Conservation (phyloP, 2,797 vertebrate species). For the Gambusia yucatana region DNA sequence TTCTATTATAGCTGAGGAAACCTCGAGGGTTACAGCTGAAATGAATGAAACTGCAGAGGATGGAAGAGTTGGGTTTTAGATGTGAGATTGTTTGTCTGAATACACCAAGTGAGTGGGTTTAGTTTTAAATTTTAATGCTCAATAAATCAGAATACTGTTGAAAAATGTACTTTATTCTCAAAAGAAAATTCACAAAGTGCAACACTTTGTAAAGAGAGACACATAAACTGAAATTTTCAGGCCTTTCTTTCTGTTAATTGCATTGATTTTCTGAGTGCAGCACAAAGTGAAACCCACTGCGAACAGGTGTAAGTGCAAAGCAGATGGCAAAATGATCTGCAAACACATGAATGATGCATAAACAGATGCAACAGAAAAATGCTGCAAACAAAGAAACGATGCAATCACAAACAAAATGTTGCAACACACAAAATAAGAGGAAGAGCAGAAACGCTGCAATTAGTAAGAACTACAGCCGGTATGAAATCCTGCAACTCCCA, state of each 20-base stretch:
- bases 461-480: too few species aligned
- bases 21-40: neutral
- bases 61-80: neutral
- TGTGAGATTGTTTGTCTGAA: neutral
- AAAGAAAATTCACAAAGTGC: neutral
- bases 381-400: too few species aligned
- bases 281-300: too few species aligned
- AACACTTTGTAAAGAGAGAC: neutral
- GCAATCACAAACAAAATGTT: too few species aligned
- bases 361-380: too few species aligned
- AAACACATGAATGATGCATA: too few species aligned
- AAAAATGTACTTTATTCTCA: neutral
- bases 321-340: too few species aligned
- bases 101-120: neutral
- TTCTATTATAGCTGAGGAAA: conserved; percentile 1
- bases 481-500: too few species aligned
- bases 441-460: too few species aligned
- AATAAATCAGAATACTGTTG: neutral
- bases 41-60: neutral
- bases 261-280: neutral
- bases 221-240: neutral
- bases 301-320: too few species aligned
- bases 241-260: neutral
- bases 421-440: too few species aligned
- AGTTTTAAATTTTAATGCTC: neutral